A percentile compares a stretch with the other conserved stretches of the same genome.
Conservation (phyloP, 1,140 invertebrate genomes). For the Gyrodactylus bullatarudis region DNA sequence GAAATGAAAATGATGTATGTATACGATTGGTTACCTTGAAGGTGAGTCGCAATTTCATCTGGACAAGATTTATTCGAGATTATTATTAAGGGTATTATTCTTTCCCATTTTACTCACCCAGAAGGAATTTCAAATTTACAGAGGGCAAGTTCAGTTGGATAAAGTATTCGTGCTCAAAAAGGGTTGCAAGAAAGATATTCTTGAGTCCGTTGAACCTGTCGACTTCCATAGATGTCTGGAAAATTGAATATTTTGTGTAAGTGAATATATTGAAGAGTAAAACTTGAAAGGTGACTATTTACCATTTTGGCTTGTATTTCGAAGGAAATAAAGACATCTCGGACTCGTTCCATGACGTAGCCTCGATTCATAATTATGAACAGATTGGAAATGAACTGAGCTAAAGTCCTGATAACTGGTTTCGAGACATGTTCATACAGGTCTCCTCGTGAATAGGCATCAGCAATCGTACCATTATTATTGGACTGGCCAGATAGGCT, state of each 20-base stretch:
- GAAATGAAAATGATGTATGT: too few relatives aligned
- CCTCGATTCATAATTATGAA: not conserved
- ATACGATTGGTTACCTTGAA: too few relatives aligned
- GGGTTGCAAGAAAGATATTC: not conserved
- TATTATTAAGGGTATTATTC: too few relatives aligned
- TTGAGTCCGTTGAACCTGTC: not conserved
- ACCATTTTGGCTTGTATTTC: not conserved
- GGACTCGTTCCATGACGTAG: not conserved
- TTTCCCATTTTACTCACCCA: too few relatives aligned
- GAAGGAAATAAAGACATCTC: not conserved
- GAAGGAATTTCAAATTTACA: not conserved
- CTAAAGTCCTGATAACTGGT: not conserved
- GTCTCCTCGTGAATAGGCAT: not conserved
- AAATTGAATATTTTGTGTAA: not conserved
- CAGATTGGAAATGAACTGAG: not conserved
- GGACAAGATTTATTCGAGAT: too few relatives aligned
- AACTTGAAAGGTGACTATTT: too few relatives aligned
- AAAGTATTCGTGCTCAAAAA: not conserved
- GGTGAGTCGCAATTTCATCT: too few relatives aligned
- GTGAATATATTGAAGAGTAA: not conserved
- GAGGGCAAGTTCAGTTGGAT: not conserved
- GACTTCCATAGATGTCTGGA: not conserved
- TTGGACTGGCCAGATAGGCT: not conserved
- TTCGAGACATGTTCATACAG: not conserved
- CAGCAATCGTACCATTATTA: too few relatives aligned